Evolutionary conservation across 2,888 invertebrate genomes (phyloP).

Genomic region (Argyresthia albistria): DNA sequence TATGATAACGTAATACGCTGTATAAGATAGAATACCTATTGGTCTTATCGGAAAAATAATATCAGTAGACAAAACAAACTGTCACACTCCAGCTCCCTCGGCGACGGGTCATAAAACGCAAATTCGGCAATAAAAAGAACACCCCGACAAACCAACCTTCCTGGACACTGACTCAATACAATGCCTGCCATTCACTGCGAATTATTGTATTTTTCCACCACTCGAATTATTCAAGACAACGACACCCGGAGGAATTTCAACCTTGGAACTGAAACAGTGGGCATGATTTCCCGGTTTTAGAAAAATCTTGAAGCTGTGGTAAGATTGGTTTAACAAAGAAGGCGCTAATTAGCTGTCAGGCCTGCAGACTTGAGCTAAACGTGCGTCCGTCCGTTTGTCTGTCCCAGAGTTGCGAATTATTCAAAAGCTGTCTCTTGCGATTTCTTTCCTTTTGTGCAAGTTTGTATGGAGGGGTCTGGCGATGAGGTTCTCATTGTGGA

Average conservation of each 20-base stretch:
- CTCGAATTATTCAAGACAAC: slow-evolving; percentile 65
- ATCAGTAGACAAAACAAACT: slow-evolving; percentile 19
- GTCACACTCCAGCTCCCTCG: slow-evolving; percentile 55
- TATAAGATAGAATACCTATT: background rate
- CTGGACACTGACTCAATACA: slow-evolving; percentile 70
- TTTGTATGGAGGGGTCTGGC: slow-evolving; percentile 4
- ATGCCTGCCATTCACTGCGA: slow-evolving; percentile 57
- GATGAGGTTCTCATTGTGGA: background rate
- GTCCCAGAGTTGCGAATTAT: slow-evolving; percentile 64
- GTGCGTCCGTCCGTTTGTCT: slow-evolving; percentile 35
- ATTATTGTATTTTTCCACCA: slow-evolving; percentile 70
- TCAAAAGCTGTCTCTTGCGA: slow-evolving; percentile 62
- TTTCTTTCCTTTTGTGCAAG: slow-evolving; percentile 57
- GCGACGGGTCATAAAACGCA: slow-evolving; percentile 66
- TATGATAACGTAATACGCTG: too few species aligned
- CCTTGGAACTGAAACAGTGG: slow-evolving; percentile 24
- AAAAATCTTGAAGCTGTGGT: slow-evolving; percentile 18
- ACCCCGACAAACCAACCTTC: slow-evolving; percentile 64
- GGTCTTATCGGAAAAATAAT: background rate
- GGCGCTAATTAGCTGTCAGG: slow-evolving; percentile 69
- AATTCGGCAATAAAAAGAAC: slow-evolving; percentile 69
- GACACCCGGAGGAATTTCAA: slow-evolving; percentile 25
- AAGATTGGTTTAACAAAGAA: slow-evolving; percentile 67
- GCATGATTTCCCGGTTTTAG: slow-evolving; percentile 16
- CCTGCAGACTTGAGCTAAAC: slow-evolving; percentile 45